Evolutionary conservation across 2,888 invertebrate species (phyloP), one percentile per base, ranked within the genome.

Genomic region (Dolichomitus sp.): DNA sequence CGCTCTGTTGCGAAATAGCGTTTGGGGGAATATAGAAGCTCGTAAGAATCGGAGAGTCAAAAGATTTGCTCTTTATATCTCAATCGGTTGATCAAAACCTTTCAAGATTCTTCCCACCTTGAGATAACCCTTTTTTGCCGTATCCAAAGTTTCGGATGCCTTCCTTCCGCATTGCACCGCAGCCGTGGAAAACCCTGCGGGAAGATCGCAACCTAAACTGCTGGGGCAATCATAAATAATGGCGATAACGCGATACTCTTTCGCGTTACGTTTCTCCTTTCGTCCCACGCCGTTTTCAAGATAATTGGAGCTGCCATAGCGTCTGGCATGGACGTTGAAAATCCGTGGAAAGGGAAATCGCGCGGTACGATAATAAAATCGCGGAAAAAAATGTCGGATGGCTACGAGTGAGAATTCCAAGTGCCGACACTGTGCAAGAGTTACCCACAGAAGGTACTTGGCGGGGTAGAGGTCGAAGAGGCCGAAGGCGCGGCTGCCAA

Each of bases 301-400:
- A 90, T 90, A 90, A 90, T 90, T 90, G 89, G 89, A 87, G 90
- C 65, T 57, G 37, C 69, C 57, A 52, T 37, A 72, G 30, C 59
- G 59, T 33, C 33, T 17, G 6, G 14, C 27, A 52, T 9, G 70
- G 14, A 7, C 14, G 33, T 30, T 57, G 57, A 40, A 37, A 59
- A 70, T 27, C 42, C 40, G 63, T 4, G 75, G 48, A 65, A 65
- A 66, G 48, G 76, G 66, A 68, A 76, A 54, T 37, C 45, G 33
- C 45, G 40, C 61, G 61, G 65, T 45, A 54, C 42, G 75, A 68
- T 76, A 68, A 59, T 76, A 76, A 76, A 76, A 76, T 48, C 19
- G 37, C 37, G 48, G 33, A 45, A 45, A 66, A 45, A 48, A 37
- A 23, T 11, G 17, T 27, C n/a, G 11, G 27, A 65, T n/a, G 11